These are phyloP conservation scores for Cylas formicarius DNA, from an alignment of 1,140 invertebrate genomes.

Conservation along the genomic window DNA sequence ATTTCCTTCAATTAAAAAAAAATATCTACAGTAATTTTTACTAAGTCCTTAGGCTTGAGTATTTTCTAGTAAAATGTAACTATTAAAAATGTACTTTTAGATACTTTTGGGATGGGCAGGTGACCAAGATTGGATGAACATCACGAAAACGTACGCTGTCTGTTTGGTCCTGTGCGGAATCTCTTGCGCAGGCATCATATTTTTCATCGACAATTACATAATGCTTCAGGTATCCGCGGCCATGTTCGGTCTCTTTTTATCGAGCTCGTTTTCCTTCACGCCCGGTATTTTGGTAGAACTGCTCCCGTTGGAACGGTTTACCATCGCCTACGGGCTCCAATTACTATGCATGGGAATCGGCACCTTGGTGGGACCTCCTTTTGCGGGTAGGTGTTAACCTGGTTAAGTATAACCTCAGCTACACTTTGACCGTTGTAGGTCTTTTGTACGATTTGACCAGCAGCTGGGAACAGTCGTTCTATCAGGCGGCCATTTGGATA, in stretches of 20 bases:
- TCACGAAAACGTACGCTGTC: conserved; percentile 69
- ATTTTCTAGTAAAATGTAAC: not conserved
- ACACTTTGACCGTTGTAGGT: conserved; percentile 45
- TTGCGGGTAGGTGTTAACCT: conserved; percentile 45
- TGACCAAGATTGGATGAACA: conserved; percentile 79
- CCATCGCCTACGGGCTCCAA: conserved; percentile 80
- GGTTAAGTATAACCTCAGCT: conserved; percentile 14
- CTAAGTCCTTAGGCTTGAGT: too few species aligned
- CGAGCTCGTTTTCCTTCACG: conserved; percentile 80
- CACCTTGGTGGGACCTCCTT: conserved; percentile 52
- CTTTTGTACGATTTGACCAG: conserved; percentile 62
- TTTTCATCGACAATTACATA: conserved; percentile 55
- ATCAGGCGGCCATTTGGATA: conserved; percentile 67
- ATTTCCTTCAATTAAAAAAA: too few species aligned
- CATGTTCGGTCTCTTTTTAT: conserved; percentile 76
- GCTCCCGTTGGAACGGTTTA: conserved; percentile 73
- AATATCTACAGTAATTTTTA: too few species aligned
- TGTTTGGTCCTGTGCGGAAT: conserved; percentile 71
- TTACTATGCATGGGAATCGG: conserved; percentile 76
- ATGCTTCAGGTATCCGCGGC: conserved; percentile 51
- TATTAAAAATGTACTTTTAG: conserved; percentile 50
- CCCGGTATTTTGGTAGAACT: conserved; percentile 78
- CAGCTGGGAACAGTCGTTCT: conserved; percentile 67
- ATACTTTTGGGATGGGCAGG: conserved; percentile 82
- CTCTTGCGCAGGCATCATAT: conserved; percentile 62